A percentile compares a stretch with the other conserved stretches of the same genome.
phyloP scores from a whole-genome alignment of 2,888 invertebrate species.

The Drosophila affinis region DNA sequence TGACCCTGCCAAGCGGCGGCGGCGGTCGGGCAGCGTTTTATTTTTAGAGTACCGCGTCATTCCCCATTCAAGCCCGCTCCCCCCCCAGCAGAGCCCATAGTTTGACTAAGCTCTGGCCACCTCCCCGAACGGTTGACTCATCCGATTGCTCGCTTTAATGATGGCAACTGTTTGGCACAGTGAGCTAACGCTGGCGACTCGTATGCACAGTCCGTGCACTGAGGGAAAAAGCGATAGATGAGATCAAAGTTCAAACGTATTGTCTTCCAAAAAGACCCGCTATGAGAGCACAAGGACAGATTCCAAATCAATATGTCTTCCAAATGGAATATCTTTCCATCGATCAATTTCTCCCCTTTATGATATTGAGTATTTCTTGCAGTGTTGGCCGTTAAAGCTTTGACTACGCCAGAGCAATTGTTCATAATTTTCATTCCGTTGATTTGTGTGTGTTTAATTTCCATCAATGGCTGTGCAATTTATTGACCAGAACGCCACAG shows the following conservation, averaged over 20 bases:
- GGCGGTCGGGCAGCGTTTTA: constrained; percentile 42
- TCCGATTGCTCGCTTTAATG: constrained; percentile 48
- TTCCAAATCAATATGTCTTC: too few species aligned
- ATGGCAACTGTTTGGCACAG: constrained; percentile 42
- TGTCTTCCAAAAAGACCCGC: too few species aligned
- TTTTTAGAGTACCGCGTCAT: constrained; percentile 64
- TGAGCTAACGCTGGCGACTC: not conserved
- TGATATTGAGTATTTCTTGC: too few species aligned
- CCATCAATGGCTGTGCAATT: constrained; percentile 56
- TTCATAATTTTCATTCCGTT: constrained; percentile 34
- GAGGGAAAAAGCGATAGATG: not conserved
- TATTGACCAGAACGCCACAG: constrained; percentile 57
- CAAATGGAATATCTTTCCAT: too few species aligned
- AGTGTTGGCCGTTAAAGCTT: not conserved
- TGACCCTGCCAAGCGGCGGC: constrained; percentile 33
- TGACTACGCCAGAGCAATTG: not conserved
- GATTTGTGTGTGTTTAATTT: constrained; percentile 42
- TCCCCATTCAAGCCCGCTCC: constrained; percentile 4
- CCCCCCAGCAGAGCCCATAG: constrained; percentile 10
- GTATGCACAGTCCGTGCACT: not conserved
- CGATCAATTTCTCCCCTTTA: too few species aligned
- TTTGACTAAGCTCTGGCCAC: constrained; percentile 14
- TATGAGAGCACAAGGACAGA: too few species aligned
- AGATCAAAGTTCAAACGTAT: too few species aligned
- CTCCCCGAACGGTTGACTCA: constrained; percentile 45